Conservation (phyloP, 2,888 invertebrate genomes). For the Flexamia atlantica region DNA sequence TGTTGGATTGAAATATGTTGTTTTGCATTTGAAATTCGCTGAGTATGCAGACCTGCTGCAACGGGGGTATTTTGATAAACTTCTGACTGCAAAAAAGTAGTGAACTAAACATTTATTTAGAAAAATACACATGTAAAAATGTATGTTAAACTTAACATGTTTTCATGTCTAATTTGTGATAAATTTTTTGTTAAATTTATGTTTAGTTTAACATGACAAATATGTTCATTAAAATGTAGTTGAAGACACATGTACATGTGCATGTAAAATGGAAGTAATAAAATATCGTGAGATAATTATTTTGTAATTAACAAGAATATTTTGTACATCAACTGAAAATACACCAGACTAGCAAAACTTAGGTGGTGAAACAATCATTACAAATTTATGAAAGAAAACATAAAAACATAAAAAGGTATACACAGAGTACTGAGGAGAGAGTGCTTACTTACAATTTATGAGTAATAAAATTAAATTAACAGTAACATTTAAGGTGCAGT, state of each 20-base stretch:
- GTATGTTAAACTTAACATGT: no score
- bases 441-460: background rate
- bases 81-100: background rate
- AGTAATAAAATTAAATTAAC: no score
- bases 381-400: background rate
- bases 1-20: no score
- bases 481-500: no score
- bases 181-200: background rate
- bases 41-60: no score
- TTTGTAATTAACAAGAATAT: background rate
- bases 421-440: background rate
- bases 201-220: background rate
- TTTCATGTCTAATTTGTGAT: no score
- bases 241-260: background rate
- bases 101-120: background rate
- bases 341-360: background rate
- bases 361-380: background rate
- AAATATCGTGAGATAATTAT: background rate
- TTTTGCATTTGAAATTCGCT: no score
- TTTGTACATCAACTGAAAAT: background rate
- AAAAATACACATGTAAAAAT: background rate
- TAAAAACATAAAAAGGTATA: background rate
- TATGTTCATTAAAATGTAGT: background rate
- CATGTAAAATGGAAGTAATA: background rate
- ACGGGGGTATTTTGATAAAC: conserved; percentile 20